Evolutionary conservation across 2,888 invertebrate species (phyloP).

Genomic region (Drosophila emarginata): DNA sequence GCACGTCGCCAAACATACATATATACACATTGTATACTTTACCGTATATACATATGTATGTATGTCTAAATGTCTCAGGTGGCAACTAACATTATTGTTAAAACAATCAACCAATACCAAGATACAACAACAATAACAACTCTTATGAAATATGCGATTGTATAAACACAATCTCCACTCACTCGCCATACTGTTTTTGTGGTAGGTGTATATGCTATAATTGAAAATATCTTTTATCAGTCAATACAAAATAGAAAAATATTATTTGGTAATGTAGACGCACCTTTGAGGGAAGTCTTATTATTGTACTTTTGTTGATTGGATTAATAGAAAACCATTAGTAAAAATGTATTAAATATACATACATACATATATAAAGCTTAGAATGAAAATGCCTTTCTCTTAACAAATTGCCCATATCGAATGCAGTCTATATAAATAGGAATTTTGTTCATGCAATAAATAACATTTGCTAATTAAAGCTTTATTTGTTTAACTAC

Average conservation of each 20-base stretch:
- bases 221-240: background rate
- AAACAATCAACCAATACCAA: background rate
- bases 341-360: no score
- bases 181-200: background rate
- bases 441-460: no score
- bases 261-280: background rate
- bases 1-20: background rate
- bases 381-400: no score
- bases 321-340: no score
- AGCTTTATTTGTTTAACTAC: no score
- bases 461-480: no score
- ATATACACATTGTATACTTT: background rate
- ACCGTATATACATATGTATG: background rate
- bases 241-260: background rate
- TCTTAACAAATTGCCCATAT: no score
- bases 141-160: background rate
- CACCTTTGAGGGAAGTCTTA: background rate
- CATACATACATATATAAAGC: no score
- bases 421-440: no score
- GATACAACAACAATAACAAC: background rate
- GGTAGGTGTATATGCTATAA: background rate
- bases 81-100: background rate
- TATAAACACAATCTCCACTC: background rate
- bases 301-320: background rate
- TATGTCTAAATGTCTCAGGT: background rate